phyloP scores from a whole-genome alignment of 1,140 invertebrate genomes.

The Phenacoccus solenopsis region DNA sequence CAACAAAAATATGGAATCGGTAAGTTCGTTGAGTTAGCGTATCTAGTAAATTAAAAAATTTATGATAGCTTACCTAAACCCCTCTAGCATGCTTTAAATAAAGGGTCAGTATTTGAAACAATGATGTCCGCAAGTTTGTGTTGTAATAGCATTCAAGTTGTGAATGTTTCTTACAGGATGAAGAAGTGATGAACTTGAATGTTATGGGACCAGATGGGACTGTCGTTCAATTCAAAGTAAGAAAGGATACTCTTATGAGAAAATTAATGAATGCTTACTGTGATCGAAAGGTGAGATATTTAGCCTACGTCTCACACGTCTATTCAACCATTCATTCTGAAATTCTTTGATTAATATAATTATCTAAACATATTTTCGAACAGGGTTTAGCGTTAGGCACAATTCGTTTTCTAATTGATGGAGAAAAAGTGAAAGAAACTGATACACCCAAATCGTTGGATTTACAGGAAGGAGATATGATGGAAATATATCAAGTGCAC shows the following conservation, averaged over 20 bases:
- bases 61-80: too few relatives aligned
- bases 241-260: slow-evolving; percentile 81
- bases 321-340: too few relatives aligned
- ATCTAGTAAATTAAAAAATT: too few relatives aligned
- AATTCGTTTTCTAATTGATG: slow-evolving; percentile 83
- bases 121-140: too few relatives aligned
- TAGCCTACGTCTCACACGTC: background rate
- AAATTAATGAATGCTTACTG: slow-evolving; percentile 94
- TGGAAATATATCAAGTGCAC: slow-evolving; percentile 90
- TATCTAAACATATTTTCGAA: too few relatives aligned
- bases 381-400: slow-evolving; percentile 72
- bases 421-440: slow-evolving; percentile 80
- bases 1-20: too few relatives aligned
- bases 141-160: too few relatives aligned
- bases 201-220: slow-evolving; percentile 87
- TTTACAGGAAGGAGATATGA: slow-evolving; percentile 90
- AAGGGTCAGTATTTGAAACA: too few relatives aligned
- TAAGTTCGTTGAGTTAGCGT: too few relatives aligned
- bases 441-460: slow-evolving; percentile 78
- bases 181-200: slow-evolving; percentile 80
- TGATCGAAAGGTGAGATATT: slow-evolving; percentile 66
- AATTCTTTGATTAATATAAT: too few relatives aligned
- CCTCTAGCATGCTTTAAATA: too few relatives aligned
- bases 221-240: slow-evolving; percentile 92
- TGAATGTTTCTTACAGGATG: background rate